phyloP scores from a whole-genome alignment of 2,113 vertebrate species.

The Fregata magnificens region DNA sequence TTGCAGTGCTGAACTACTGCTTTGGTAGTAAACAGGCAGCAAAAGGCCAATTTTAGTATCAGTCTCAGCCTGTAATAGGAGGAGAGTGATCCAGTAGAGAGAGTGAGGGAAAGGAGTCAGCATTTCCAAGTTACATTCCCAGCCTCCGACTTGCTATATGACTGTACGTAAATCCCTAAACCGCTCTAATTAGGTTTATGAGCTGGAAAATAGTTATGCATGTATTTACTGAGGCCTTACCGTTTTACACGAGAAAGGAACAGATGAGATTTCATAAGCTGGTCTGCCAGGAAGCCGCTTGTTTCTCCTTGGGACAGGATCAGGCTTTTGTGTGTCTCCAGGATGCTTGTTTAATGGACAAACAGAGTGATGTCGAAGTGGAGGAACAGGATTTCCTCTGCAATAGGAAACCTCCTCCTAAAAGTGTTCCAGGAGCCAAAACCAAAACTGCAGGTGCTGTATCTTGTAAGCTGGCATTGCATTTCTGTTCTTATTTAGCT shows the following conservation, averaged over 20 bases:
- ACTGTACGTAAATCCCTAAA: accelerated
- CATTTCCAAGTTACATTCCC: background rate
- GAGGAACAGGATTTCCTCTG: background rate
- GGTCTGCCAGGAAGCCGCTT: background rate
- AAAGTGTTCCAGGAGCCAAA: background rate
- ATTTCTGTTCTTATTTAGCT: background rate
- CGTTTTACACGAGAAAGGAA: background rate
- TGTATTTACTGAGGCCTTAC: background rate
- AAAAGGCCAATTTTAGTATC: background rate
- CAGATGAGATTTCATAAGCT: background rate
- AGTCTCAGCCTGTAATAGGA: background rate
- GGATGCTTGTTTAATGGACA: background rate
- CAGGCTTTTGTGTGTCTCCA: background rate
- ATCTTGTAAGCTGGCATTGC: background rate
- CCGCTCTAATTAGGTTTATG: background rate
- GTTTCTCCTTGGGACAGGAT: background rate
- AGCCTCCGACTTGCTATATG: background rate
- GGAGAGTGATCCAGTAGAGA: background rate
- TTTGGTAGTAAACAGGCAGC: background rate
- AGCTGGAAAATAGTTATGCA: background rate
- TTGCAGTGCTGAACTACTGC: background rate
- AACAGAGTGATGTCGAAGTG: accelerated
- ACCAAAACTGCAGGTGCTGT: background rate
- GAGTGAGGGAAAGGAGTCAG: background rate
- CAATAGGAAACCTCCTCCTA: background rate